These are phyloP conservation scores for Caenorhabditis uteleia DNA, from an alignment of 2,888 invertebrate species.

Conservation along the genomic window DNA sequence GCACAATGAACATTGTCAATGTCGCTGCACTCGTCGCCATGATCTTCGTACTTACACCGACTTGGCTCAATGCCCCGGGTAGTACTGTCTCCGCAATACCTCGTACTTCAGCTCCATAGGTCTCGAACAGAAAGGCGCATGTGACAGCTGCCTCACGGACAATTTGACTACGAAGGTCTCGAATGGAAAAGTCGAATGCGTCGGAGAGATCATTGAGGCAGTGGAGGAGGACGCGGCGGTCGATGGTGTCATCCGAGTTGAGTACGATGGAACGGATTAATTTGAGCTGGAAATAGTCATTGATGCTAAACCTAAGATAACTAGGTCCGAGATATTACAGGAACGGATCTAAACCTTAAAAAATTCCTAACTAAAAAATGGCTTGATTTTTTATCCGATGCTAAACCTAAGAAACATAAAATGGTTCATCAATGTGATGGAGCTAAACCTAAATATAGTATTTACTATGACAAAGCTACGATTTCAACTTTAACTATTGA, in stretches of 20 bases:
- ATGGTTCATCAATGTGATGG: no score
- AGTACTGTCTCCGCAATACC: slow-evolving; percentile 18
- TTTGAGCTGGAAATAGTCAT: no score
- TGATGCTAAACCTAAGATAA: no score
- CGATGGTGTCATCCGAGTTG: slow-evolving; percentile 13
- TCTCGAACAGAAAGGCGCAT: slow-evolving; percentile 27
- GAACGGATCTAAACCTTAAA: no score
- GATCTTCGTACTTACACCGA: slow-evolving; percentile 17
- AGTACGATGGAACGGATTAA: slow-evolving; percentile 20
- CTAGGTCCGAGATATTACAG: no score
- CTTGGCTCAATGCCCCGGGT: slow-evolving; percentile 17
- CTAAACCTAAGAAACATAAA: no score
- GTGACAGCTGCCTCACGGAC: slow-evolving; percentile 31
- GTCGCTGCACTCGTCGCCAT: slow-evolving; percentile 32
- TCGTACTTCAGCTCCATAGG: slow-evolving; percentile 21
- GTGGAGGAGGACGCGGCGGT: slow-evolving; percentile 12
- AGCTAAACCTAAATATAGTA: no score
- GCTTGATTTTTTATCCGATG: no score
- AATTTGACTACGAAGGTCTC: slow-evolving; percentile 28
- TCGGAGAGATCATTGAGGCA: slow-evolving; percentile 13
- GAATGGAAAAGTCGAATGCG: slow-evolving; percentile 21
- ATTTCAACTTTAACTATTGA: no score
- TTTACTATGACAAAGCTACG: no score
- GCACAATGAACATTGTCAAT: slow-evolving; percentile 19
- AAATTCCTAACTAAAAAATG: no score